phyloP scores from a whole-genome alignment of 2,888 invertebrate genomes.

The Pachycephus smyrnensis region DNA sequence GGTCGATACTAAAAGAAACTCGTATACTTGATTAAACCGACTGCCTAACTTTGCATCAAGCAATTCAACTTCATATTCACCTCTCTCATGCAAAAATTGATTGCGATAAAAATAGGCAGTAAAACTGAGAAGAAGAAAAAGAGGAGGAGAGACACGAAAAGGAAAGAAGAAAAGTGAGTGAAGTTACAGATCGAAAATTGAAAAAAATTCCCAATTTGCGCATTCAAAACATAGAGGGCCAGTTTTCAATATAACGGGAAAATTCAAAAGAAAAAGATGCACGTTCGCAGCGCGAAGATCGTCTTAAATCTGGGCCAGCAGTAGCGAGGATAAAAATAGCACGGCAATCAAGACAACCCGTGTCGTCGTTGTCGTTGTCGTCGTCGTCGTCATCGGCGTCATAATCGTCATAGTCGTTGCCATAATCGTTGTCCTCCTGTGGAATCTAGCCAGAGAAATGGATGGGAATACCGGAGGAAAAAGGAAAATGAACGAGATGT shows the following conservation, averaged over 20 bases:
- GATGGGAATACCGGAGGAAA: not conserved
- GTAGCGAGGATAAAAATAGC: constrained; percentile 59
- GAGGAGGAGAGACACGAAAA: not conserved
- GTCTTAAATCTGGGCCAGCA: constrained; percentile 60
- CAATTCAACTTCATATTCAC: not conserved
- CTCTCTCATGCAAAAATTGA: not conserved
- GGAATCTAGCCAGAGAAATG: not conserved
- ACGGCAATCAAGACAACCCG: constrained; percentile 46
- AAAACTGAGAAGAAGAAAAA: not conserved
- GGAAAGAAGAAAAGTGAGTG: constrained; percentile 14
- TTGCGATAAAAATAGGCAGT: not conserved
- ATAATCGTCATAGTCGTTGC: not conserved
- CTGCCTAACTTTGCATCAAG: not conserved
- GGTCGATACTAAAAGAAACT: not conserved
- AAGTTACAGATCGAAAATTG: not conserved
- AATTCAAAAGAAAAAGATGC: constrained; percentile 26
- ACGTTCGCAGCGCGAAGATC: constrained; percentile 47
- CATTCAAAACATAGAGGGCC: not conserved
- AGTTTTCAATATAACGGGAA: not conserved
- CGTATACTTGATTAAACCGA: not conserved
- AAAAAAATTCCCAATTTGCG: not conserved
- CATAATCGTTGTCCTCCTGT: not conserved
- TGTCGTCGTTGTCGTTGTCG: constrained; percentile 20
- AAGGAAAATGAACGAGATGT: not conserved
- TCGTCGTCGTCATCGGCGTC: constrained; percentile 16